Base-by-base conservation (phyloP, 2,888 invertebrate genomes). In the Spisula solida region DNA sequence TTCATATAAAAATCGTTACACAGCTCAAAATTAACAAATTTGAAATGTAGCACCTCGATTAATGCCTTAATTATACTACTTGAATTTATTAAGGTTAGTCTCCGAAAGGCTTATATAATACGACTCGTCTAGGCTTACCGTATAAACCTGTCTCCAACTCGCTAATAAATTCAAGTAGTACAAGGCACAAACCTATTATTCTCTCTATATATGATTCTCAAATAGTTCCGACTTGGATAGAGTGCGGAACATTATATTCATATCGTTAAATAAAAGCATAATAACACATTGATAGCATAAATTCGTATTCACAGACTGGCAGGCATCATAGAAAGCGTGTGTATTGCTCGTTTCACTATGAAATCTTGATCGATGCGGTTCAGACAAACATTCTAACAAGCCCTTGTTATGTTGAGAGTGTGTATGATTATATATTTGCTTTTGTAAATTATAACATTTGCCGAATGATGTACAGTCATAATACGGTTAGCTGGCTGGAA, bases 391-490 rank as follows among this genome's bases (percentile, higher is more conserved):
- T 66, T n/a, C 51, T 16, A 10, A 51, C 25, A 66, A 66, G 20
- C 25, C 60, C n/a, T 25, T 25, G 60, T 25, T 66, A 66, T 5
- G 2, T 25, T 25, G 60, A 66, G n/a, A 10, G 25, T 25, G 25
- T 66, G n/a, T 66, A 66, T 66, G 60, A 66, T 66, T 66, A 25
- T 66, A n/a, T 66, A 25, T 66, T n/a, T 66, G 25, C n/a, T n/a
- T 25, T 25, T 25, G 60, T 66, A 66, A 25, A 66, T 66, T 66
- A 66, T 66, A 8, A 25, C 25, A 66, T 66, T 56, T 66, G 10
- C 10, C 20, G n/a, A 66, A 66, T 66, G 60, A 25, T 66, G 4
- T 25, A 66, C n/a, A 66, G 10, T n/a, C 60, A 66, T 25, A 25
- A 25, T 66, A n/a, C 4, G 10, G 20, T 25, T n/a, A 66, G 25